Evolutionary conservation across 2,888 invertebrate genomes (phyloP).

Genomic region (Linyphia triangularis): DNA sequence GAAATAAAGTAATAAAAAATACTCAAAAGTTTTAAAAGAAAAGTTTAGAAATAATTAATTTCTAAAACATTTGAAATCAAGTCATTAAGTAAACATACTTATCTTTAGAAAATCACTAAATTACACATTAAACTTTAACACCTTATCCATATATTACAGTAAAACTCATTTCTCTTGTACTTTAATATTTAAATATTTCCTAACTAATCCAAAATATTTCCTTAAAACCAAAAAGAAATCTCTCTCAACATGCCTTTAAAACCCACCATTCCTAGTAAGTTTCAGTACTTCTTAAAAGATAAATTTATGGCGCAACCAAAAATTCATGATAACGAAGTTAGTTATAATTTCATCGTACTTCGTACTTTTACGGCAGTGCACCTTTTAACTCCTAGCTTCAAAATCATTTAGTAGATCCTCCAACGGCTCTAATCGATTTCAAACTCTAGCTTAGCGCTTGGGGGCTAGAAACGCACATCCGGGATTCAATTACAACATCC

Average conservation of each 20-base stretch:
- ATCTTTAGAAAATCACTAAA: too few species aligned
- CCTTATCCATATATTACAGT: too few species aligned
- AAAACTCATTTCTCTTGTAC: background rate
- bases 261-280: background rate
- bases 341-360: conserved; percentile 48
- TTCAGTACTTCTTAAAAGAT: conserved; percentile 11
- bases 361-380: conserved; percentile 23
- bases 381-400: conserved; percentile 44
- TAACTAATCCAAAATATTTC: background rate
- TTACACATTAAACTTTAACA: too few species aligned
- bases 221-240: background rate
- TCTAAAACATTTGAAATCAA: too few species aligned
- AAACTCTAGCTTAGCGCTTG: background rate
- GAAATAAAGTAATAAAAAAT: too few species aligned
- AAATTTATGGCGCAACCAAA: background rate
- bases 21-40: too few species aligned
- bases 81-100: too few species aligned
- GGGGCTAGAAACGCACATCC: conserved; percentile 14
- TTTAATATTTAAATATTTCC: background rate
- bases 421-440: conserved; percentile 42
- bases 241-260: background rate
- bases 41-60: too few species aligned
- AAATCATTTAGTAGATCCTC: conserved; percentile 42
- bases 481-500: conserved; percentile 38
- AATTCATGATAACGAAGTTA: conserved; percentile 44